Evolutionary conservation across 2,888 invertebrate genomes (phyloP).

Genomic region (Folsomia candida): DNA sequence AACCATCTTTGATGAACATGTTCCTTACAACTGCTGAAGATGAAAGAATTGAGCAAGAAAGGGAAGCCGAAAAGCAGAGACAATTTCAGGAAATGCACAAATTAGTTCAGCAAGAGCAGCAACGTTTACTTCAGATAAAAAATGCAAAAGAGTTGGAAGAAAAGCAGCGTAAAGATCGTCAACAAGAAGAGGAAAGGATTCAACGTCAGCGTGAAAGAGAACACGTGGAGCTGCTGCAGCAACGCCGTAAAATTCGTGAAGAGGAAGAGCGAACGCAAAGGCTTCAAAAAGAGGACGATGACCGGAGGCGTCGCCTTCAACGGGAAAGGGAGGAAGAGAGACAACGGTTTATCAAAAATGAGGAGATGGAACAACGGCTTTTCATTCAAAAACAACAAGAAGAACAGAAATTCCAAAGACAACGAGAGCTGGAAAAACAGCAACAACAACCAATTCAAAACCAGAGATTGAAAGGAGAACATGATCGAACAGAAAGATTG

Average conservation of each 20-base stretch:
- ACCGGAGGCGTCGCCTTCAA: not conserved
- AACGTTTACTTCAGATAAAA: not conserved
- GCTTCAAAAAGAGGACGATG: not conserved
- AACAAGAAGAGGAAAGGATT: not conserved
- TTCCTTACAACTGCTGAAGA: conserved; percentile 1
- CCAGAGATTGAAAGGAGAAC: not conserved
- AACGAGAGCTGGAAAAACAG: not conserved
- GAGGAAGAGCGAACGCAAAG: not conserved
- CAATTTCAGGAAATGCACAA: not conserved
- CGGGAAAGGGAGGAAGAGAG: not conserved
- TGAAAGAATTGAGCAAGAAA: not conserved
- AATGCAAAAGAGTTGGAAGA: not conserved
- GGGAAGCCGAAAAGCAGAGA: not conserved
- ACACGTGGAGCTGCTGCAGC: not conserved
- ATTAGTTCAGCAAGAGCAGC: not conserved
- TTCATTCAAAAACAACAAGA: not conserved
- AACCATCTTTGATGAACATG: conserved; percentile 5
- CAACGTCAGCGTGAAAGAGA: not conserved
- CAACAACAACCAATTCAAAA: not conserved
- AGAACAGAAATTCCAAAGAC: not conserved
- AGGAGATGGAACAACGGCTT: not conserved
- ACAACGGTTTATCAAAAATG: not conserved
- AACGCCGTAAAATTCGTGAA: not conserved
- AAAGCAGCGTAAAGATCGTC: not conserved
- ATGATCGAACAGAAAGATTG: not conserved